A percentile compares a stretch with the other conserved stretches of the same genome.
phyloP scores from a whole-genome alignment of 2,797 vertebrate genomes.

The Tarsius wallacei region DNA sequence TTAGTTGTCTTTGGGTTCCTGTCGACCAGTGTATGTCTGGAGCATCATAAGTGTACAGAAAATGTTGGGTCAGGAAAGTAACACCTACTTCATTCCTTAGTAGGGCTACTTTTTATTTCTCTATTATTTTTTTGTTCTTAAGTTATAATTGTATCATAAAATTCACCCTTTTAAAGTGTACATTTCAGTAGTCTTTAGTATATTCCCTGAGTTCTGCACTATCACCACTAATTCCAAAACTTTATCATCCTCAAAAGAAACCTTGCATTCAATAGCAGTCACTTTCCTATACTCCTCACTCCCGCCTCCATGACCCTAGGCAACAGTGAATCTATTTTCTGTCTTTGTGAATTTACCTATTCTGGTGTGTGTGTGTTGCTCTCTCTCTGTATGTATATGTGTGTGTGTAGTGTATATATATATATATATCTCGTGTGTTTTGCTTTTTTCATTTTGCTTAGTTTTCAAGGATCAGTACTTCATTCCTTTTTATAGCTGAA shows the following conservation, averaged over 20 bases:
- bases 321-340: neutral
- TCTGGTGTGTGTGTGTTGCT: neutral
- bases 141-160: constrained; percentile 7
- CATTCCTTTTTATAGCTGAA: constrained; percentile 59
- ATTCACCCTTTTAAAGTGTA: neutral
- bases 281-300: neutral
- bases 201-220: neutral
- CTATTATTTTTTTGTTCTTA: neutral
- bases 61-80: constrained; percentile 38
- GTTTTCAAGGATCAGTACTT: constrained; percentile 37
- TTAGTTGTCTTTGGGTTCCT: constrained; percentile 18
- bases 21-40: neutral
- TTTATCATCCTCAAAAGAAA: neutral
- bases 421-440: constrained; percentile 14
- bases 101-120: constrained; percentile 14
- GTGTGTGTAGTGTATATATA: too few relatives aligned
- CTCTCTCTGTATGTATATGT: too few relatives aligned
- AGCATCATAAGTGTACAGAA: constrained; percentile 26
- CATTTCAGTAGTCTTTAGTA: constrained; percentile 9
- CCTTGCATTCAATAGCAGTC: neutral
- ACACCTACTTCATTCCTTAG: neutral
- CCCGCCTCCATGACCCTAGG: neutral
- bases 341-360: constrained; percentile 20
- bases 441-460: constrained; percentile 14
- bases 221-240: neutral